Base-by-base conservation (phyloP, 2,888 invertebrate species). In the Steinernema carpocapsae region DNA sequence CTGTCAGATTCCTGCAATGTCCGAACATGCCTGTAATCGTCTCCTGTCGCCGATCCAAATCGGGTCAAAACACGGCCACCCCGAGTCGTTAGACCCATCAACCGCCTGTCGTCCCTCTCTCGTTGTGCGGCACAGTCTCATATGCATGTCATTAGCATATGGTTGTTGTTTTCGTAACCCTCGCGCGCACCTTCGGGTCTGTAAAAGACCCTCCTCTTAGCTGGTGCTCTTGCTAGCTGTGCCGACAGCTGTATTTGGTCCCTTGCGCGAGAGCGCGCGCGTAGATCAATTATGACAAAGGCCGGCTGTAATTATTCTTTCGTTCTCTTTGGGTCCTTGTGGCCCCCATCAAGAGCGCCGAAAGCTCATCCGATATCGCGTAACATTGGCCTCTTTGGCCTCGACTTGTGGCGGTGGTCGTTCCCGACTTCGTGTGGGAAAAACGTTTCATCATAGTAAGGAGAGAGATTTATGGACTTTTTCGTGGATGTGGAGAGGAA, bases 291-390 rank as follows among this genome's bases (percentile, higher is more conserved):
- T 64, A 64, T 64, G 64, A 64, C 29, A 29, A 64, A 64, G 64
- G 64, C 64, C 64, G 64, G 64, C 64, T 64, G 64, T 64, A 64
- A 64, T 64, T 64, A 64, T 64, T 26, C 64, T 64, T 64, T 64
- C 32, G n/a, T n/a, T n/a, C n/a, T 12, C 37, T 37, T 37, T 37
- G 1, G 64, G 32, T 19, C 56, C 43, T 14, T 3, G 17, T 19
- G 48, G 19, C 48, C 48, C n/a, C 48, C 48, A 19, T 14, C 48
- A 14, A 17, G 37, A 37, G 37, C 17, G 64, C 64, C 64, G 64
- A 32, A 64, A 32, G 64, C 64, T 64, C 64, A 64, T 29, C 29
- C 12, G 64, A 64, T 64, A 64, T 64, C 64, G 64, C 64, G 64
- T 32, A 32, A 64, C 64, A 19, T 48, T 48, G 48, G n/a, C 6